A percentile compares a stretch with the other conserved stretches of the same genome.
phyloP scores from a whole-genome alignment of 2,113 vertebrate genomes.

The Leptocoma aspasia region DNA sequence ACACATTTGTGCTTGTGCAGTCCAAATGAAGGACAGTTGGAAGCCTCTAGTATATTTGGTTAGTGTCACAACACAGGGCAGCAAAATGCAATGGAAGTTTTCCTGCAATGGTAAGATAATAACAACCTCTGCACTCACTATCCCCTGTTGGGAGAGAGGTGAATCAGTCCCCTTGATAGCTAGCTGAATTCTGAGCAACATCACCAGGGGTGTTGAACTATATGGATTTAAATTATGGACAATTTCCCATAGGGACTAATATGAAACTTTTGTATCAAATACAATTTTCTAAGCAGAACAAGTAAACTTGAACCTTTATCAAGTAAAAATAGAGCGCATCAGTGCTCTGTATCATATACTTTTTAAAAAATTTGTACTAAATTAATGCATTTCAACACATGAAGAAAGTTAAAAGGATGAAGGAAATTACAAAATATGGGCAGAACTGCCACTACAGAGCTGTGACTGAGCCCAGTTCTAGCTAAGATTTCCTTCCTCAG shows the following conservation, averaged over 20 bases:
- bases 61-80: neutral
- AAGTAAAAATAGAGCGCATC: neutral
- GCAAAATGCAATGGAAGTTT: conserved; percentile 27
- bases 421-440: neutral
- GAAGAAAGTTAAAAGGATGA: neutral
- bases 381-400: neutral
- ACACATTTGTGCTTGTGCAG: neutral
- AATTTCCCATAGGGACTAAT: neutral
- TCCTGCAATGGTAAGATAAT: conserved; percentile 29
- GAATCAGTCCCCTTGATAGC: conserved; percentile 18
- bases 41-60: neutral
- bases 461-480: neutral
- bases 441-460: neutral
- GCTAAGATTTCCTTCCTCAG: neutral
- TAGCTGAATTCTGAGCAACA: conserved; percentile 17
- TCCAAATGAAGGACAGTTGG: conserved; percentile 29
- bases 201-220: conserved; percentile 13
- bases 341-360: neutral
- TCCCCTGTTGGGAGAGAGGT: conserved; percentile 37
- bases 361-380: neutral
- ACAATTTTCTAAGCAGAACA: conserved; percentile 13
- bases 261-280: neutral
- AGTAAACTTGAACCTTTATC: neutral
- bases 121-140: conserved; percentile 25
- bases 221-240: conserved; percentile 33